A percentile compares a stretch with the other conserved stretches of the same genome.
Evolutionary conservation across 2,888 invertebrate genomes (phyloP).

Genomic region (Lithophane leautieri): DNA sequence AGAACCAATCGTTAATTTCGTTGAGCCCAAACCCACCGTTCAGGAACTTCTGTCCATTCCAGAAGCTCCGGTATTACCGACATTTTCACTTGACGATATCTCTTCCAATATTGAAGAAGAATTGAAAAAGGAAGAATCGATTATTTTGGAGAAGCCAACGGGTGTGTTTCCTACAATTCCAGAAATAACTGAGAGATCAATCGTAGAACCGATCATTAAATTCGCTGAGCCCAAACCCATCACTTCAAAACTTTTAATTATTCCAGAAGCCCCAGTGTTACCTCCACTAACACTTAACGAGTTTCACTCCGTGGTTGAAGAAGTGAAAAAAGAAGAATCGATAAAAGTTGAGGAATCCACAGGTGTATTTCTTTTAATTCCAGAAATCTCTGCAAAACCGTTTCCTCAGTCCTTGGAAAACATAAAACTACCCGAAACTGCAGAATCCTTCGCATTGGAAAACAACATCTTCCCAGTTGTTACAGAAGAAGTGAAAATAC

Average conservation of each 20-base stretch:
- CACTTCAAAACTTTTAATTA: not conserved
- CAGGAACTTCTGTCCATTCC: constrained; percentile 7
- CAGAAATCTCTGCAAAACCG: constrained; percentile 5
- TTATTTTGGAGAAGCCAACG: not conserved
- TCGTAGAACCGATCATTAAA: not conserved
- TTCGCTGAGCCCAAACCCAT: not conserved
- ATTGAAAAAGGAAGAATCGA: constrained; percentile 6
- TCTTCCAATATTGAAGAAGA: too few species aligned
- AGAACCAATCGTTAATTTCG: not conserved
- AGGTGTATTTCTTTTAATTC: not conserved
- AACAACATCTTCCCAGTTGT: not conserved
- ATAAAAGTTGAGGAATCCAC: not conserved
- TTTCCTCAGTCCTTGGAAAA: not conserved
- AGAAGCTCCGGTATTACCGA: constrained; percentile 25
- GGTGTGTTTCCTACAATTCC: not conserved
- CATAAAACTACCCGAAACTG: not conserved
- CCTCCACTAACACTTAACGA: too few species aligned
- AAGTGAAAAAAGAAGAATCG: constrained; percentile 10
- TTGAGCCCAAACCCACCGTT: not conserved
- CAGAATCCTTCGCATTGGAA: constrained; percentile 3
- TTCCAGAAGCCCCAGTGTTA: constrained; percentile 34
- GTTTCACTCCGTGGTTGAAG: too few species aligned
- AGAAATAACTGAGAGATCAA: not conserved
- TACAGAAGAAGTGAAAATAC: constrained; percentile 12
- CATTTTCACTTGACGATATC: not conserved